These are phyloP conservation scores for Varanus komodoensis DNA, from an alignment of 2,113 vertebrate genomes.

Conservation along the genomic window DNA sequence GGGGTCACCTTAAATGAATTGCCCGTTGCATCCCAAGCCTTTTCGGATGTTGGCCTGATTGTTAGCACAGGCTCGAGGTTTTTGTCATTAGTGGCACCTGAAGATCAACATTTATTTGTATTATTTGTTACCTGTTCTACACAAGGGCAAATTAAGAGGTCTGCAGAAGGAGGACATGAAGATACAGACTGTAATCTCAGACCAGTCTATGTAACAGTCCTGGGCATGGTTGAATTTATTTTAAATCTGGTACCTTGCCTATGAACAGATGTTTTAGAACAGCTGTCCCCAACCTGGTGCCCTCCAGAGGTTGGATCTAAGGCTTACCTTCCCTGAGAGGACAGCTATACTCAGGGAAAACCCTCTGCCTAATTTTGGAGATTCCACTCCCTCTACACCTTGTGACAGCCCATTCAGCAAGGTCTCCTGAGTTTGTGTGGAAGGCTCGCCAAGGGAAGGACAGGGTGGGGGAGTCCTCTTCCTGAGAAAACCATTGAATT, in stretches of 20 bases:
- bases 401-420: too few species aligned
- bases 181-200: neutral
- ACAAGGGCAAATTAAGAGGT: neutral
- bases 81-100: neutral
- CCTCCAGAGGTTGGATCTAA: too few species aligned
- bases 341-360: too few species aligned
- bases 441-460: too few species aligned
- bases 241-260: neutral
- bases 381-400: too few species aligned
- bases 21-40: slow-evolving; percentile 54
- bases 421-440: too few species aligned
- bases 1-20: slow-evolving; percentile 58
- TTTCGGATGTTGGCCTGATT: slow-evolving; percentile 12
- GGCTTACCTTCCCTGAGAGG: too few species aligned
- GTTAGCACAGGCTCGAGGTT: slow-evolving; percentile 27
- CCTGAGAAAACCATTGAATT: too few species aligned
- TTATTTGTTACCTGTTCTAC: neutral
- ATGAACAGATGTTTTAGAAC: neutral
- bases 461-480: too few species aligned
- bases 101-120: neutral
- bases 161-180: neutral
- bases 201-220: neutral
- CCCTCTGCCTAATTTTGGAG: too few species aligned
- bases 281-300: too few species aligned
- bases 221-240: neutral